Base-by-base conservation (phyloP, 2,797 vertebrate species). In the Chiropotes sagulatus region DNA sequence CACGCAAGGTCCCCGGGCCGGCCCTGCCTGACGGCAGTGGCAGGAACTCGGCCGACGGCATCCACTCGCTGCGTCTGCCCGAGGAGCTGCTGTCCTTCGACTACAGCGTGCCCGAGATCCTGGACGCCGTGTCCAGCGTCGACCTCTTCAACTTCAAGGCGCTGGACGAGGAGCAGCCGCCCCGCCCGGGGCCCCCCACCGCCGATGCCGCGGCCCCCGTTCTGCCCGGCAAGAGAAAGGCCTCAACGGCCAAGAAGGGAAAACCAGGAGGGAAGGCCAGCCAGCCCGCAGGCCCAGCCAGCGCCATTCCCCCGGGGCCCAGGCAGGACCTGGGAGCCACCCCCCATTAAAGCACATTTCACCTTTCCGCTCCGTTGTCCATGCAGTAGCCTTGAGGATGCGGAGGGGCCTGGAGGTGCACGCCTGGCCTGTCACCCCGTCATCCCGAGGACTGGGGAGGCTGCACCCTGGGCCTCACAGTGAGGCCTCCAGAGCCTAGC, bases 11-110 rank as follows among this genome's bases (percentile, higher is more conserved):
- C 4, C 33, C 64, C 0, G 33, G 58, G 30, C 88, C 24, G 0
- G 41, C 14, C 70, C 88, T 79, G 41, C 92, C 61, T 0, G 73
- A 91, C 41, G 33, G 87, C 3, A 4, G 89, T 2, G 76, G 94
- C 1, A 54, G 91, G 0, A 96, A 98, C 50, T 79, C 94, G 0
- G 33, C 81, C 17, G 0, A 72, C 0, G 93, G 98, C 83, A 96
- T 86, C 9, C 33, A 9, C 7, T 96, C 93, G 0, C 88, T 98
- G 30, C 96, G 87, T 44, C 96, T 98, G 39, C 98, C 98, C 0
- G 80, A 88, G 0, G 98, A 99, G 67, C 93, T 98, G n/a, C 93
- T 98, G 28, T 97, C 94, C 19, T 88, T 93, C 0, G 61, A 96
- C 96, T 98, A 97, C 61, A 98, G 89, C 0, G 30, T 94, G 7